Percentiles rank a stretch among this genome's conserved stretches.
Evolutionary conservation across 64 coral and sea anemone species (phyloP).

Genomic region (Pocillopora verrucosa): DNA sequence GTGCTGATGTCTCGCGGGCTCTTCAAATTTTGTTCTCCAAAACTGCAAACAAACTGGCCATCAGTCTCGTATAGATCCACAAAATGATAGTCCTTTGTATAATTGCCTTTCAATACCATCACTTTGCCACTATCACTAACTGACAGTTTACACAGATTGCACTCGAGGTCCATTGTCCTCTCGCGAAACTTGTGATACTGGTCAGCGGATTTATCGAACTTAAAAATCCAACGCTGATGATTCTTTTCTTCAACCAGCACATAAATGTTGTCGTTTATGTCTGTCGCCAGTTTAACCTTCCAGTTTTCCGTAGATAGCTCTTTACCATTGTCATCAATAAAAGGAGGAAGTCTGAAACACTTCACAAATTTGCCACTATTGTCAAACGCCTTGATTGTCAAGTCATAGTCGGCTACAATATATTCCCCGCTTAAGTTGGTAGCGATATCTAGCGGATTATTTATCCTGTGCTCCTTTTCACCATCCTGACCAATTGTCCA

Average conservation of each 20-base stretch:
- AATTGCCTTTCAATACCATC: background rate
- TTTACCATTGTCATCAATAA: background rate
- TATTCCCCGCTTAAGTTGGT: too few species aligned
- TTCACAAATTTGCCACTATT: conserved; percentile 27
- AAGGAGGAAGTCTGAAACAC: background rate
- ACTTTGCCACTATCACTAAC: background rate
- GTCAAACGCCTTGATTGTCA: conserved; percentile 15
- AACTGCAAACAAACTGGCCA: conserved; percentile 11
- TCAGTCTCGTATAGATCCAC: conserved; percentile 27
- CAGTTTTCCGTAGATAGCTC: too few species aligned
- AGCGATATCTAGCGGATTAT: background rate
- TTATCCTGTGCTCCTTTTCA: background rate
- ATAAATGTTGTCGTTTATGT: conserved; percentile 21
- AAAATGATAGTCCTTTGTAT: background rate
- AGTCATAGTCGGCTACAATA: too few species aligned
- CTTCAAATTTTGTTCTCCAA: conserved; percentile 7
- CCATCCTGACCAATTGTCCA: conserved; percentile 20
- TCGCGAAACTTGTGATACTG: conserved; percentile 5
- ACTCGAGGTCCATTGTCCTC: too few species aligned
- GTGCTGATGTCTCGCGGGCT: background rate
- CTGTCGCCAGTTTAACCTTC: background rate
- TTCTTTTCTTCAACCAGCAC: background rate
- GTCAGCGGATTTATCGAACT: background rate
- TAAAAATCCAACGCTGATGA: background rate
- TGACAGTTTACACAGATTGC: too few species aligned